phyloP scores from a whole-genome alignment of 2,113 vertebrate genomes.

The Myocastor coypus region DNA sequence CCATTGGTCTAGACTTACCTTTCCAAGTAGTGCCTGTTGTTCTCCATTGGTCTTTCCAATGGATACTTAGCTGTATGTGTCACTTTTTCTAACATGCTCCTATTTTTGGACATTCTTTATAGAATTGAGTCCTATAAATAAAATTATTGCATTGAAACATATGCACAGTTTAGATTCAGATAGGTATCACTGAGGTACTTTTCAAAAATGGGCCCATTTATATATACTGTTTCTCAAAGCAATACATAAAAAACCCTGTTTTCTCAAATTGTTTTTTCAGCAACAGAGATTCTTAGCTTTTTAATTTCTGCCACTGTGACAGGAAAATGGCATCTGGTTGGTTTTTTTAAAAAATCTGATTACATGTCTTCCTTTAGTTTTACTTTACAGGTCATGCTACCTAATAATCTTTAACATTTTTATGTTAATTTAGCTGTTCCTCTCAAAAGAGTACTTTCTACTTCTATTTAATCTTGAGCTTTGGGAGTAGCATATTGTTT shows the following conservation, averaged over 20 bases:
- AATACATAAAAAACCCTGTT: not conserved
- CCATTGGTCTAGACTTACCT: not conserved
- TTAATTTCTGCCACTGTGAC: not conserved
- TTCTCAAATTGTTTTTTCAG: not conserved
- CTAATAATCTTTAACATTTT: constrained; percentile 33
- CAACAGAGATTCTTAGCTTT: not conserved
- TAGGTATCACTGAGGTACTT: constrained; percentile 46
- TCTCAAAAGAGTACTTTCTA: not conserved
- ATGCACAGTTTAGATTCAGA: constrained; percentile 48
- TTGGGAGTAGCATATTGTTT: constrained; percentile 45
- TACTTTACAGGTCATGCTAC: constrained; percentile 24
- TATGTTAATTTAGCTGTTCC: constrained; percentile 35
- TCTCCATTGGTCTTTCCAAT: constrained; percentile 6
- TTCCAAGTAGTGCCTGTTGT: not conserved
- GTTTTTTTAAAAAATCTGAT: constrained; percentile 22
- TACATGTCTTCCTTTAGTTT: constrained; percentile 51
- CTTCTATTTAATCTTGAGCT: constrained; percentile 44
- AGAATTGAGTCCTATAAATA: constrained; percentile 4
- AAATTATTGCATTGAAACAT: constrained; percentile 24
- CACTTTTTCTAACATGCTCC: constrained; percentile 6
- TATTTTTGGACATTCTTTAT: constrained; percentile 43
- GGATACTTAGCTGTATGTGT: not conserved
- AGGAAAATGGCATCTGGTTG: not conserved
- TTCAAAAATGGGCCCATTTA: not conserved
- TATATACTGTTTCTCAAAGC: not conserved